Evolutionary conservation across 1,140 invertebrate genomes (phyloP).

Genomic region (Drosophila mojavensis): DNA sequence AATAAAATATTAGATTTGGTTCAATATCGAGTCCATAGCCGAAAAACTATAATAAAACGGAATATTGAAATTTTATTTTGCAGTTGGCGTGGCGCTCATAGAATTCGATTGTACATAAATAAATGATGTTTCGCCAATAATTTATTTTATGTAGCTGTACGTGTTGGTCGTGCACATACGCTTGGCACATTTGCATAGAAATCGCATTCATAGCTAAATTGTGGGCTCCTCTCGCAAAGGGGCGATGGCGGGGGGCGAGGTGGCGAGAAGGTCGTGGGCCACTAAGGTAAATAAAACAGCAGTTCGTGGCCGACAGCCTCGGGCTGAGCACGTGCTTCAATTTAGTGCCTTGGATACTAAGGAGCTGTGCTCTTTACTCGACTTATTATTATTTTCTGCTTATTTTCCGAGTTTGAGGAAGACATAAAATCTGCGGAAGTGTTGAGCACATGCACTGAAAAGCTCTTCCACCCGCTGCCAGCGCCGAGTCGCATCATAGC

Average conservation of each 20-base stretch:
- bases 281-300: slow-evolving; percentile 32
- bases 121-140: not conserved
- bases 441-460: slow-evolving; percentile 65
- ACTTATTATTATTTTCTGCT: slow-evolving; percentile 45
- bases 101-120: slow-evolving; percentile 20
- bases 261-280: not conserved
- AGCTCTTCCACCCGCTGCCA: slow-evolving; percentile 5
- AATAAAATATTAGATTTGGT: too few relatives aligned
- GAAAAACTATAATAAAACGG: not conserved
- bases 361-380: slow-evolving; percentile 1
- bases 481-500: slow-evolving; percentile 7
- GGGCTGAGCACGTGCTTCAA: slow-evolving; percentile 32
- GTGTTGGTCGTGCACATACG: slow-evolving; percentile 30
- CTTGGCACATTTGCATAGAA: slow-evolving; percentile 56
- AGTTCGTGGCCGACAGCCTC: not conserved
- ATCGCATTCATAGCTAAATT: slow-evolving; percentile 62
- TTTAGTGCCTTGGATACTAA: slow-evolving; percentile 32
- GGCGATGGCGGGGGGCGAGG: not conserved
- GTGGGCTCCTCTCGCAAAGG: not conserved
- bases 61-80: slow-evolving; percentile 18
- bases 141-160: slow-evolving; percentile 17
- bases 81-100: slow-evolving; percentile 12
- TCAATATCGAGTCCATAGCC: too few relatives aligned
- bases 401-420: slow-evolving; percentile 51
- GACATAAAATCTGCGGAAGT: slow-evolving; percentile 77